These are phyloP conservation scores for Lycopodina hypogea DNA, from an alignment of 37 sponge, comb jelly and placozoan genomes.

Conservation along the genomic window DNA sequence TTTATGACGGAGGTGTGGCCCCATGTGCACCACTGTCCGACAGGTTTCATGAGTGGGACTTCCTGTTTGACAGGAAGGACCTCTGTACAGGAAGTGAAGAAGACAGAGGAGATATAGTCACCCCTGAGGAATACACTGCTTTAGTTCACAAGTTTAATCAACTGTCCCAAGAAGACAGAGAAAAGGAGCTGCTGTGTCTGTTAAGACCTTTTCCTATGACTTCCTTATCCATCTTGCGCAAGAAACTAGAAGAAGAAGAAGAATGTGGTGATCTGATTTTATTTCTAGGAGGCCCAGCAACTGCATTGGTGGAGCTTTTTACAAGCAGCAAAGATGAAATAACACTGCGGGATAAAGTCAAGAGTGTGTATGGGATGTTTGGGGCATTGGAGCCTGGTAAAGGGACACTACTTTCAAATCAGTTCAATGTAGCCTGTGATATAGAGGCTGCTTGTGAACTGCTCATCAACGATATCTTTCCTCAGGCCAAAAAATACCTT, in stretches of 20 bases:
- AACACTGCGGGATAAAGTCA: slow-evolving; percentile 4
- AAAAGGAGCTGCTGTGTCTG: neutral
- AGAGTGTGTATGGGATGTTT: slow-evolving; percentile 43
- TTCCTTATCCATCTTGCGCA: neutral
- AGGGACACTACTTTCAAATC: slow-evolving; percentile 20
- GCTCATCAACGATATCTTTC: slow-evolving; percentile 22
- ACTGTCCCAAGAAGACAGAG: slow-evolving; percentile 19
- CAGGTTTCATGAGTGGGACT: slow-evolving; percentile 35
- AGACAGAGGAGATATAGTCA: slow-evolving; percentile 22
- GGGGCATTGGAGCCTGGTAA: slow-evolving; percentile 24
- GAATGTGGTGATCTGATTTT: neutral
- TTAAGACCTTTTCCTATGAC: slow-evolving; percentile 12
- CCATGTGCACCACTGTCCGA: slow-evolving; percentile 41
- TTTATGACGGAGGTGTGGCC: slow-evolving; percentile 47
- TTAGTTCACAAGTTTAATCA: slow-evolving; percentile 19
- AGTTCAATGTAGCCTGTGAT: slow-evolving; percentile 58
- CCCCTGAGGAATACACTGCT: slow-evolving; percentile 7
- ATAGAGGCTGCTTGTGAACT: slow-evolving; percentile 21
- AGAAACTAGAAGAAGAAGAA: neutral
- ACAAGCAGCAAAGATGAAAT: neutral
- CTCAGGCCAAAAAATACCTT: slow-evolving; percentile 11
- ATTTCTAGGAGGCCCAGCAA: slow-evolving; percentile 49
- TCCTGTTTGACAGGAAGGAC: slow-evolving; percentile 48
- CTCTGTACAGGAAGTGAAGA: neutral
- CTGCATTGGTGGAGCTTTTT: slow-evolving; percentile 38